Evolutionary conservation across 2,113 vertebrate species (phyloP).

Genomic region (Pandion haliaetus): DNA sequence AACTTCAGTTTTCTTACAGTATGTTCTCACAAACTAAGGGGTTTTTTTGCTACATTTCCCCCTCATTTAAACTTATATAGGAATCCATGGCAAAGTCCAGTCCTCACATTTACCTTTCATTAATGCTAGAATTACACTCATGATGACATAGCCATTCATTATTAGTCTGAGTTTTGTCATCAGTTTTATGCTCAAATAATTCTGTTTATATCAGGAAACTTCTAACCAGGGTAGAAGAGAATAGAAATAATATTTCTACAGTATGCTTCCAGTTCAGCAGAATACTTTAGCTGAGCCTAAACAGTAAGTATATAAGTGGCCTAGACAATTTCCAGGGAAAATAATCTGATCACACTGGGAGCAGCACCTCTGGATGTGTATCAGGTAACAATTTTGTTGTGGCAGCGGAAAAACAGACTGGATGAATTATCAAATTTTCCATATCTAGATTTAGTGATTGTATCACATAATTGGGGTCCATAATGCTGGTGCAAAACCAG

Average conservation of each 20-base stretch:
- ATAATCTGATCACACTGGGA: neutral
- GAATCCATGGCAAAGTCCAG: neutral
- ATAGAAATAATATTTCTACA: neutral
- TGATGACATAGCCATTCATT: accelerated
- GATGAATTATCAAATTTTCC: neutral
- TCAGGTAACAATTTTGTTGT: neutral
- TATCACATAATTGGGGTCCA: neutral
- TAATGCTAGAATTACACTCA: neutral
- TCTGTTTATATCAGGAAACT: neutral
- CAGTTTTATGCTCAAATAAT: neutral
- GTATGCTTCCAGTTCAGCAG: neutral
- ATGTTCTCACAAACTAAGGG: neutral
- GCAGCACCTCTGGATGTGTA: neutral
- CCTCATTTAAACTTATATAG: neutral
- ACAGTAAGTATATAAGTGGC: neutral
- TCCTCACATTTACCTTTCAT: neutral
- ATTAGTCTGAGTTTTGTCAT: neutral
- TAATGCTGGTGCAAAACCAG: neutral
- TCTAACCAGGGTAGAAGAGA: neutral
- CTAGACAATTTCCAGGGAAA: neutral
- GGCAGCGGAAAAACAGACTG: neutral
- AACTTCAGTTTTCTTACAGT: neutral
- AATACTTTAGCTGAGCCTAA: neutral
- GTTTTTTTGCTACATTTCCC: neutral
- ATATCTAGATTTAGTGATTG: neutral